These are phyloP conservation scores for Thera britannica DNA, from an alignment of 2,888 invertebrate species.

Conservation along the genomic window DNA sequence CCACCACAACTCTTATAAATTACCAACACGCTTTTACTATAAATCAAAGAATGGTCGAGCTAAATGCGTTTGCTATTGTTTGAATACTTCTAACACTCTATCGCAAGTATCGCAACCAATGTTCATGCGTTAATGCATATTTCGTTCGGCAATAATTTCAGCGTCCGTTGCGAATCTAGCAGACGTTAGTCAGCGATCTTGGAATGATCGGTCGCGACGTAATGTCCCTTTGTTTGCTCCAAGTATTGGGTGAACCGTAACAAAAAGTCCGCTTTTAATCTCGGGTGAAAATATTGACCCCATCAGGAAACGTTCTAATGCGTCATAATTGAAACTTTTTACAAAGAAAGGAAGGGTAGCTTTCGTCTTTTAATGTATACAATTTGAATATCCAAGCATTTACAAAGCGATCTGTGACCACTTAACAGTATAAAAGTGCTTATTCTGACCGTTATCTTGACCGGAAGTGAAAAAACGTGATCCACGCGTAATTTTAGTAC, in stretches of 20 bases:
- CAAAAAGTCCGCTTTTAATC: slow-evolving; percentile 66
- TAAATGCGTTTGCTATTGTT: slow-evolving; percentile 84
- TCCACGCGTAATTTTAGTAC: slow-evolving; percentile 73
- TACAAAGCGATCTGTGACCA: slow-evolving; percentile 68
- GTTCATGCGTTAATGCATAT: slow-evolving; percentile 58
- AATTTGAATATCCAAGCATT: slow-evolving; percentile 62
- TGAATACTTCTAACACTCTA: slow-evolving; percentile 71
- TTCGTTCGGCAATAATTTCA: slow-evolving; percentile 56
- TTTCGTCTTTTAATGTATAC: slow-evolving; percentile 46
- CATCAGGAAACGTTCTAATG: slow-evolving; percentile 69
- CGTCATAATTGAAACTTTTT: slow-evolving; percentile 71
- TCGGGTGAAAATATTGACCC: slow-evolving; percentile 61
- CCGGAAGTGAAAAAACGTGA: slow-evolving; percentile 78
- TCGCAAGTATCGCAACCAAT: slow-evolving; percentile 58
- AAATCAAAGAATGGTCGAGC: slow-evolving; percentile 79
- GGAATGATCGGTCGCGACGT: slow-evolving; percentile 60
- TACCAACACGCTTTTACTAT: slow-evolving; percentile 82
- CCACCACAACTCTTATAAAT: slow-evolving; percentile 80
- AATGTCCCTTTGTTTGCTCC: slow-evolving; percentile 67
- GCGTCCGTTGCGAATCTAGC: slow-evolving; percentile 51
- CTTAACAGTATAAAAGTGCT: slow-evolving; percentile 77
- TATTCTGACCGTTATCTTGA: slow-evolving; percentile 74
- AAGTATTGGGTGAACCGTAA: slow-evolving; percentile 71
- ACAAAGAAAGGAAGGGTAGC: slow-evolving; percentile 51
- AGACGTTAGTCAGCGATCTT: slow-evolving; percentile 68